phyloP scores from a whole-genome alignment of 92 coral and sea anemone species.

The Palythoa grandiflora region DNA sequence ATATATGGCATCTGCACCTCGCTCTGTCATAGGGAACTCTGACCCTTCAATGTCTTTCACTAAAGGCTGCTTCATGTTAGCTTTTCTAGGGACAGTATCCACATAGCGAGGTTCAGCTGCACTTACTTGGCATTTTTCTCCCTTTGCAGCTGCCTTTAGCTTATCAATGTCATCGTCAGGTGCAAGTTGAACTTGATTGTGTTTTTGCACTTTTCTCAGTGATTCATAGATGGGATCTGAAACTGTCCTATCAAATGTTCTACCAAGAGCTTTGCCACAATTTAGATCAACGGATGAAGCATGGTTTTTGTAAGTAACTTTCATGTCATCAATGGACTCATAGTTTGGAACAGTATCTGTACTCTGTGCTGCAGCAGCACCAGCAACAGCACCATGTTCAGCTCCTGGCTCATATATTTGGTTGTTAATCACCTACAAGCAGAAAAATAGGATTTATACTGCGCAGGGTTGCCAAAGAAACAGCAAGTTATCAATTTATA shows the following conservation, averaged over 20 bases:
- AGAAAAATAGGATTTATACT: neutral
- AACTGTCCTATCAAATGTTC: constrained; percentile 4
- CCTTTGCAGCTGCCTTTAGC: constrained; percentile 29
- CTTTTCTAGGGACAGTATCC: neutral
- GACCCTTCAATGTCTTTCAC: neutral
- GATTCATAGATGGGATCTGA: constrained; percentile 37
- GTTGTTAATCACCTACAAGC: constrained; percentile 23
- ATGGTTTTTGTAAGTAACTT: neutral
- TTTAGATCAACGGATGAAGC: neutral
- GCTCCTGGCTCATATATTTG: constrained; percentile 6
- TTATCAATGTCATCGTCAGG: constrained; percentile 36
- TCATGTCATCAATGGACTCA: neutral
- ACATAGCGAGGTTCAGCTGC: constrained; percentile 14
- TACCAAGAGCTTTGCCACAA: constrained; percentile 1
- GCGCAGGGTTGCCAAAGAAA: neutral
- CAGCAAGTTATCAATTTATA: neutral
- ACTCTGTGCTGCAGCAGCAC: neutral
- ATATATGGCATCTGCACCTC: constrained; percentile 3
- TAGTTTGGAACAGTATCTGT: neutral
- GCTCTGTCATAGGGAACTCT: neutral
- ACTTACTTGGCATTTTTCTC: neutral
- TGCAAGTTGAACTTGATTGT: neutral
- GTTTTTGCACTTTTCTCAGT: constrained; percentile 21
- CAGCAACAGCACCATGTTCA: neutral
- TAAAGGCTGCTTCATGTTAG: neutral